These are phyloP conservation scores for Drosophila lacicola DNA, from an alignment of 2,888 invertebrate species.

Conservation along the genomic window DNA sequence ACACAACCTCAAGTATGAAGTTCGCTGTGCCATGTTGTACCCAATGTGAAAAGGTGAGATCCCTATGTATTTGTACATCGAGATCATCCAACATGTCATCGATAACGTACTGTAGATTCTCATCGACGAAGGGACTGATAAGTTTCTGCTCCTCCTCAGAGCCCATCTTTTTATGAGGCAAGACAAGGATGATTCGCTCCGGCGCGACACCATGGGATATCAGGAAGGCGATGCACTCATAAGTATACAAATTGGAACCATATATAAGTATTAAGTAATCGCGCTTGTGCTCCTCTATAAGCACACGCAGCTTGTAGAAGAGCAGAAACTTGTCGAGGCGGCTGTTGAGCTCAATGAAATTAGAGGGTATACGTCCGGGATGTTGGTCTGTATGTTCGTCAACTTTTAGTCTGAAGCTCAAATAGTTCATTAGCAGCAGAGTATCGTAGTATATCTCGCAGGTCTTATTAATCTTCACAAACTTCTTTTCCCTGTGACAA, in stretches of 20 bases:
- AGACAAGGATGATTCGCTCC: slow-evolving; percentile 48
- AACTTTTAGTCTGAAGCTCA: slow-evolving; percentile 39
- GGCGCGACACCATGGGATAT: slow-evolving; percentile 60
- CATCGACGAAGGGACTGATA: slow-evolving; percentile 62
- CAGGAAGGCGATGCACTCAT: slow-evolving; percentile 75
- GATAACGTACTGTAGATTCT: slow-evolving; percentile 59
- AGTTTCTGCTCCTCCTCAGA: slow-evolving; percentile 30
- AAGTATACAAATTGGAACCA: slow-evolving; percentile 69
- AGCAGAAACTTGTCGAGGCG: slow-evolving; percentile 77
- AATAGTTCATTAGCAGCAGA: slow-evolving; percentile 65
- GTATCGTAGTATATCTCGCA: slow-evolving; percentile 76
- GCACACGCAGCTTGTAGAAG: slow-evolving; percentile 69
- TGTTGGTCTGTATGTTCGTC: background rate
- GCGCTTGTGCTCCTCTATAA: slow-evolving; percentile 32
- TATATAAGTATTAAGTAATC: slow-evolving; percentile 67
- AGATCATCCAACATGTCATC: slow-evolving; percentile 59
- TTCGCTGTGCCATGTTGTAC: slow-evolving; percentile 22
- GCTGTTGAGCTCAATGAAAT: slow-evolving; percentile 76
- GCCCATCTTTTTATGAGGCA: slow-evolving; percentile 35
- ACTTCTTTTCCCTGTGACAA: slow-evolving; percentile 56
- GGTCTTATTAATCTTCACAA: slow-evolving; percentile 56
- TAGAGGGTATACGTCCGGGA: slow-evolving; percentile 50
- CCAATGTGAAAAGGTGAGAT: slow-evolving; percentile 59
- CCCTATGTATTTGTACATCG: slow-evolving; percentile 51
- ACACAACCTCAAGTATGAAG: slow-evolving; percentile 64